These are phyloP conservation scores for Entomobrya multifasciata DNA, from an alignment of 2,888 invertebrate species.

Conservation along the genomic window DNA sequence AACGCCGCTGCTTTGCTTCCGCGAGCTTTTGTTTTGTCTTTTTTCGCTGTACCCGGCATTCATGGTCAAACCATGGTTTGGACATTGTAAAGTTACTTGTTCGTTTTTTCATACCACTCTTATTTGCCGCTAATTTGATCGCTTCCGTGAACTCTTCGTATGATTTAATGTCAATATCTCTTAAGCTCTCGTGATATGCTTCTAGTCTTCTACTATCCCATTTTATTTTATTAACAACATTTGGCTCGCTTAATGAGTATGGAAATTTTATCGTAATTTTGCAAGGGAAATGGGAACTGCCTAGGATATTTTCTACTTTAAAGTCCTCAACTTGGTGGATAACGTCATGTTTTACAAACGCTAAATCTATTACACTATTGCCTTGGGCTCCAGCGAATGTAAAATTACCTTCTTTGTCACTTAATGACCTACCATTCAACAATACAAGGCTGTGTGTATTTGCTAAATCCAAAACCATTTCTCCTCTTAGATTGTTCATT, in stretches of 20 bases:
- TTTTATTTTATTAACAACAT: background rate
- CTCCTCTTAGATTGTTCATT: background rate
- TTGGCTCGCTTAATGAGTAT: background rate
- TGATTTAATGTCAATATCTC: background rate
- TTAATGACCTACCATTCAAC: background rate
- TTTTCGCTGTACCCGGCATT: background rate
- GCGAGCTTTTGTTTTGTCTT: background rate
- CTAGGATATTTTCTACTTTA: background rate
- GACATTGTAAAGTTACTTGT: background rate
- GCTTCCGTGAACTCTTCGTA: background rate
- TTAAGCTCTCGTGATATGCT: background rate
- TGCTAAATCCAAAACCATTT: background rate
- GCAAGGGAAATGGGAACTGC: background rate
- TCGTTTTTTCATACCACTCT: background rate
- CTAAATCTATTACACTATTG: constrained; percentile 16
- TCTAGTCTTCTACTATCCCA: background rate
- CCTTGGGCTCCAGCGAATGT: background rate
- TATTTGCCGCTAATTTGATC: background rate
- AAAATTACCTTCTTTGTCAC: background rate
- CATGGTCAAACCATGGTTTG: background rate
- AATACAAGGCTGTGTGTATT: background rate
- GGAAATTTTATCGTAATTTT: background rate
- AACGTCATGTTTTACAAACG: background rate
- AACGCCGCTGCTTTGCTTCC: background rate
- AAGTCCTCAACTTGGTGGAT: background rate